Base-by-base conservation (phyloP, 2,113 vertebrate species). In the Neodontobutis hainanensis region DNA sequence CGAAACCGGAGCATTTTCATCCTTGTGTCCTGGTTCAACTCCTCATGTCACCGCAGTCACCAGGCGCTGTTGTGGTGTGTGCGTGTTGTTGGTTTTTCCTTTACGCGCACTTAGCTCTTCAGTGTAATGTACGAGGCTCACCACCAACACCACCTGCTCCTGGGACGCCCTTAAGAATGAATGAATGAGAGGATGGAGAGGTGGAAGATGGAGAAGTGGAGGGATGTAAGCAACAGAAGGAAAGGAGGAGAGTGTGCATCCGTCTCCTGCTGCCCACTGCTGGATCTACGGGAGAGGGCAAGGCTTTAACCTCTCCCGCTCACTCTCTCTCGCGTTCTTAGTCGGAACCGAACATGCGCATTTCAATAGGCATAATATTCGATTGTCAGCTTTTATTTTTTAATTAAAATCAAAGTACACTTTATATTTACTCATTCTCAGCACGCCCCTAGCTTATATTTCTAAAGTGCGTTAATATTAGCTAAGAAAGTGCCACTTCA, bases 1-100 rank as follows among this genome's bases (percentile, higher is more conserved):
- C 96, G 94, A 87, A 98, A 95, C 88, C 95, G 95, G 88, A 96
- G 95, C 96, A 97, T 97, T 91, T 94, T 95, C 95, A 94, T 94
- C 86, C 90, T 92, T 90, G 89, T 90, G 68, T 82, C 85, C 78
- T 56, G 86, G 75, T 68, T 87, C 79, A 85, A 87, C 86, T 85
- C 85, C 87, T 84, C 91, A 91, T 90, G 77, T 79, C 89, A 81
- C 81, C 81, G 81, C 51, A 32, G 16, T 27, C 19, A 61, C 8
- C 67, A 38, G 45, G 19, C 36, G 27, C 60, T 14, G 61, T 62
- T 27, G 19, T 3, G 19, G 19, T 27, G 19, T 27, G 19, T 27
- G n/a, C n/a, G 19, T 27, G 19, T 27, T 27, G 1, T 27, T 27
- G 19, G 19, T 27, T 27, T 27, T 27, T 27, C 19, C 55, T 6